Percentiles rank a stretch among this genome's conserved stretches.
phyloP scores from a whole-genome alignment of 1,140 invertebrate genomes.

The Grapholita molesta region DNA sequence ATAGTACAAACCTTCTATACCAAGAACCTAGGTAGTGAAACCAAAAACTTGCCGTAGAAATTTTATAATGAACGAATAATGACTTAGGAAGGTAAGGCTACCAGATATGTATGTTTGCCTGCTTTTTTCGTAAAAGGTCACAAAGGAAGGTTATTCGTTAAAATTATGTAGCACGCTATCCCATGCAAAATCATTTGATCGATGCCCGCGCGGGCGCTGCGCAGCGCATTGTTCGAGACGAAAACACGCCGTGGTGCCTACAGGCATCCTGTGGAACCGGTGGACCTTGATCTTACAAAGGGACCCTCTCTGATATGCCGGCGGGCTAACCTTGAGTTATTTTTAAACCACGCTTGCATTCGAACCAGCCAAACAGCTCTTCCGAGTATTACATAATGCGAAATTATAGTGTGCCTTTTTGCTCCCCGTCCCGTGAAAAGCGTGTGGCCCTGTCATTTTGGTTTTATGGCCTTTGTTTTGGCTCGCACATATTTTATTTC shows the following conservation, averaged over 20 bases:
- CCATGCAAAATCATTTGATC: conserved; percentile 15
- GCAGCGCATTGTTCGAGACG: conserved; percentile 16
- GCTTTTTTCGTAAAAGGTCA: not conserved
- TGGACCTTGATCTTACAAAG: conserved; percentile 73
- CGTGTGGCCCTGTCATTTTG: conserved; percentile 74
- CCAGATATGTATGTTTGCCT: not conserved
- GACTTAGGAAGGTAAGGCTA: too few species aligned
- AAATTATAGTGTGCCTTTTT: conserved; percentile 71
- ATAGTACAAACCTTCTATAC: too few species aligned
- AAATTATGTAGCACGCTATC: not conserved
- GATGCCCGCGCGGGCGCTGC: not conserved
- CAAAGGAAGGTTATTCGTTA: conserved; percentile 1
- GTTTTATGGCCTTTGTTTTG: conserved; percentile 71
- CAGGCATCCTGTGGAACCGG: conserved; percentile 66
- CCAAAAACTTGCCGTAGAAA: too few species aligned
- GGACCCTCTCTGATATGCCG: conserved; percentile 61
- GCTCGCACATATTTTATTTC: conserved; percentile 72
- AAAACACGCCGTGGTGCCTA: conserved; percentile 34
- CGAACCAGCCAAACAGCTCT: conserved; percentile 66
- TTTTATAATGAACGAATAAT: too few species aligned
- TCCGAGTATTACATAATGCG: conserved; percentile 75
- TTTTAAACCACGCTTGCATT: conserved; percentile 69
- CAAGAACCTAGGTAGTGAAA: too few species aligned
- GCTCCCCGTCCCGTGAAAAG: conserved; percentile 57
- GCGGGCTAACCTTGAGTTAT: conserved; percentile 72